Percentiles rank a stretch among this genome's conserved stretches.
Evolutionary conservation across 1,140 invertebrate genomes (phyloP).

Genomic region (Drosophila seguyi): DNA sequence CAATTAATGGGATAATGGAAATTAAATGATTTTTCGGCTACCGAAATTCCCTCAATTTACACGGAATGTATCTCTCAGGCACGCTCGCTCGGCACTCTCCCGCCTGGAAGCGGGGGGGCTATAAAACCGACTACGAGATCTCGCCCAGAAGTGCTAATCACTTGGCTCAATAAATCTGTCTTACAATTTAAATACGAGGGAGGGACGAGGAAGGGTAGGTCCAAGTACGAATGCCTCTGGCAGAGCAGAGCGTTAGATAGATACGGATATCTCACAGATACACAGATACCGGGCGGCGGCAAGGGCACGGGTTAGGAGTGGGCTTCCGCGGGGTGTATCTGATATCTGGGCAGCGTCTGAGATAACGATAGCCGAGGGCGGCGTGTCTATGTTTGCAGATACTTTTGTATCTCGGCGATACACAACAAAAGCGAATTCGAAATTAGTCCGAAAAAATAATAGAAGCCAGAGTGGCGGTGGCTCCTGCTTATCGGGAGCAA

Average conservation of each 20-base stretch:
- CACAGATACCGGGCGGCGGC: constrained; percentile 15
- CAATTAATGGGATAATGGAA: constrained; percentile 35
- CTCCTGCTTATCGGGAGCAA: constrained; percentile 62
- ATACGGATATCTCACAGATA: constrained; percentile 40
- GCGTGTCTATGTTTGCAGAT: constrained; percentile 40
- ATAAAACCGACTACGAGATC: constrained; percentile 59
- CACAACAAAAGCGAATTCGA: constrained; percentile 62
- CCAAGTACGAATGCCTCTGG: constrained; percentile 4
- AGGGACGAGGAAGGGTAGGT: background rate
- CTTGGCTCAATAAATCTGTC: constrained; percentile 71
- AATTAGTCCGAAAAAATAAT: constrained; percentile 67
- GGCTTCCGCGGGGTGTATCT: constrained; percentile 31
- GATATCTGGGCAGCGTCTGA: constrained; percentile 63
- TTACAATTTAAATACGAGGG: constrained; percentile 57
- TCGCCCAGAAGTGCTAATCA: constrained; percentile 76
- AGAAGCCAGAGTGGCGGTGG: constrained; percentile 11
- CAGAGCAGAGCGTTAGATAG: constrained; percentile 23
- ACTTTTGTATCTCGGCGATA: constrained; percentile 56
- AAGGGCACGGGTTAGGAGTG: constrained; percentile 45
- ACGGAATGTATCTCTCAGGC: constrained; percentile 4
- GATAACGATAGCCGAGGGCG: constrained; percentile 54
- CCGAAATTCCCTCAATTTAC: constrained; percentile 8
- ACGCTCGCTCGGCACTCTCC: constrained; percentile 1
- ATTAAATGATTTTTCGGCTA: constrained; percentile 31
- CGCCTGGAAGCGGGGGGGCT: constrained; percentile 4